Percentiles rank a stretch among this genome's conserved stretches.
These are phyloP conservation scores for Carposina sasakii DNA, from an alignment of 1,140 invertebrate genomes.

Conservation along the genomic window DNA sequence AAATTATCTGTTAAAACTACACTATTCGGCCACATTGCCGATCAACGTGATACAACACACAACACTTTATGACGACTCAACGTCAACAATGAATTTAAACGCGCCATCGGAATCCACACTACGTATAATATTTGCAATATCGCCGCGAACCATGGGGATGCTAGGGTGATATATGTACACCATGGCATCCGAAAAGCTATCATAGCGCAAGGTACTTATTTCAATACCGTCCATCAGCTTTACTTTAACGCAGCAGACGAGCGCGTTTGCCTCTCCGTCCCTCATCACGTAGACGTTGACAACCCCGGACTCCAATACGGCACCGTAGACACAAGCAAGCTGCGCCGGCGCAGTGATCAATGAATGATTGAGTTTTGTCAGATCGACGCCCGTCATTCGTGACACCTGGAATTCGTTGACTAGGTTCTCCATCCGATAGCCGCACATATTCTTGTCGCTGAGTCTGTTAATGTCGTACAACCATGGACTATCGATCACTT, in stretches of 20 bases:
- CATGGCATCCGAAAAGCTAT: slow-evolving; percentile 42
- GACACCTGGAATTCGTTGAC: slow-evolving; percentile 56
- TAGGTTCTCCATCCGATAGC: slow-evolving; percentile 39
- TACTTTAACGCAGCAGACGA: slow-evolving; percentile 55
- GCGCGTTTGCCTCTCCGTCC: slow-evolving; percentile 37
- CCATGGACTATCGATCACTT: slow-evolving; percentile 48
- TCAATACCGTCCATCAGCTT: slow-evolving; percentile 43
- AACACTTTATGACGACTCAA: too few relatives aligned
- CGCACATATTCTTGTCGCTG: slow-evolving; percentile 44
- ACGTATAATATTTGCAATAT: slow-evolving; percentile 33
- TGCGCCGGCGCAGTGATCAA: slow-evolving; percentile 33
- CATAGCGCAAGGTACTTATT: slow-evolving; percentile 38
- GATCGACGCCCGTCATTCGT: slow-evolving; percentile 50
- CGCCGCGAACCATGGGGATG: slow-evolving; percentile 23
- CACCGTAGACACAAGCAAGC: slow-evolving; percentile 28
- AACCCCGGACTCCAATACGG: slow-evolving; percentile 23
- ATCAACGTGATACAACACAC: too few relatives aligned
- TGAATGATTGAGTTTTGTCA: slow-evolving; percentile 39
- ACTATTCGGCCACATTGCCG: too few relatives aligned
- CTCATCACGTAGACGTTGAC: slow-evolving; percentile 32
- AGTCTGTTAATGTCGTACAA: slow-evolving; percentile 50
- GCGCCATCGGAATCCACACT: slow-evolving; percentile 43
- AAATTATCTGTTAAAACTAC: too few relatives aligned
- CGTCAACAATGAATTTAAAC: too few relatives aligned
- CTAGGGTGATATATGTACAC: slow-evolving; percentile 39